Evolutionary conservation across 2,888 invertebrate genomes (phyloP), one percentile per base, ranked within the genome.

Genomic region (Chymomyza caudatula): DNA sequence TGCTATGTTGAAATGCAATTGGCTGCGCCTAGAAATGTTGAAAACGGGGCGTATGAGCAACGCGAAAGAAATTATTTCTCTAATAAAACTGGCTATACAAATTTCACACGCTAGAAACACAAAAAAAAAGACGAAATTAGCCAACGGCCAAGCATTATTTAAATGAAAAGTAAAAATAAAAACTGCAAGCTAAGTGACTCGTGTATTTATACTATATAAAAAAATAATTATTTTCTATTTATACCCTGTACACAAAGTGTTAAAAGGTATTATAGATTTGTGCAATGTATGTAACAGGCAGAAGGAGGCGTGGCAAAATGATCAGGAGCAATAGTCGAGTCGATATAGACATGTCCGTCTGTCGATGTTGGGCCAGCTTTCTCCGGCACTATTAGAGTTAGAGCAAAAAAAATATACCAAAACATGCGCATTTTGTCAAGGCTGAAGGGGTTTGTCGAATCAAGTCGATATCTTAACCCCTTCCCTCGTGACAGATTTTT

Each of bases 1-100:
- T 55, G 20, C 5, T 58, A 70, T 73, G 73, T 61, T 73, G 74
- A 73, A 73, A 73, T 73, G 74, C 74, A 73, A 73, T 73, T 73
- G 74, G 73, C 59, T 63, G 70, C 70, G 64, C 71, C 71, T 73
- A 54, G 13, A 58, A 58, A 19, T 63, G 29, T 20, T 17, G 43
- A 55, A 44, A 52, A 71, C 65, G 58, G 63, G 70, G 77, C 68
- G 73, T 69, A 60, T 69, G 65, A 52, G 65, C 60, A 74, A 19
- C 29, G 22, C 53, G 2, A 51, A 49, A 59, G 15, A 49, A 59
- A 47, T 23, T 17, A 60, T 42, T 58, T 52, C 62, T 49, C 8
- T 15, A 65, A 51, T 51, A 60, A 37, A 61, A 2, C 11, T 11
- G 5, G 29, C 11, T 11, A 56, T 51, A 52, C 52, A 67, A 74